Conservation (phyloP, 2,888 invertebrate genomes). For the Dicyrtomina minuta region DNA sequence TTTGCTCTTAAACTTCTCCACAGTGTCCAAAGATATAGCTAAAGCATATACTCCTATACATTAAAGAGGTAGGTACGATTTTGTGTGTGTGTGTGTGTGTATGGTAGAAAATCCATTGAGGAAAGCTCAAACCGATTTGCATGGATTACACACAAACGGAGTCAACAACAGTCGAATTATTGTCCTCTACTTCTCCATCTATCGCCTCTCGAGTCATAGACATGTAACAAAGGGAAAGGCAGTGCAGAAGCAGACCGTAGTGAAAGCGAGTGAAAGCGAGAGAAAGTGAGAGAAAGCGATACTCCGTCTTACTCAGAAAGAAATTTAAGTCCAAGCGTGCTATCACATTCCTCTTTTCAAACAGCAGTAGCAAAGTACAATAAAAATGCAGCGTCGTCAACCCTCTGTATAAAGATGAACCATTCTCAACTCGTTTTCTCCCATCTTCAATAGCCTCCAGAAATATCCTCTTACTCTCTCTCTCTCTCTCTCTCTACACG, state of each 20-base stretch:
- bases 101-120: conserved; percentile 5
- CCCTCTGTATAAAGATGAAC: conserved; percentile 45
- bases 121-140: conserved; percentile 25
- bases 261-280: too few species aligned
- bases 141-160: conserved; percentile 30
- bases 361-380: conserved; percentile 20
- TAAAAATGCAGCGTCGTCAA: conserved; percentile 49
- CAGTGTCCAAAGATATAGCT: too few species aligned
- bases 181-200: conserved; percentile 8
- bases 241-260: too few species aligned
- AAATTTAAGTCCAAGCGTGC: conserved; percentile 20
- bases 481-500: conserved; percentile 11
- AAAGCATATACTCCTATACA: not conserved
- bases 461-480: conserved; percentile 29
- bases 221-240: not conserved
- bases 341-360: not conserved
- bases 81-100: not conserved
- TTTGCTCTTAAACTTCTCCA: not conserved
- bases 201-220: not conserved
- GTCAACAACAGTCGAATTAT: conserved; percentile 26
- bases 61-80: not conserved
- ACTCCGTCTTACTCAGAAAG: conserved; percentile 18
- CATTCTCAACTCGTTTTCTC: conserved; percentile 43
- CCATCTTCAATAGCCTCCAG: conserved; percentile 40
- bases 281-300: not conserved